Evolutionary conservation across 1,140 invertebrate genomes (phyloP), one percentile per base, ranked within the genome.

Genomic region (Augochlora pura): DNA sequence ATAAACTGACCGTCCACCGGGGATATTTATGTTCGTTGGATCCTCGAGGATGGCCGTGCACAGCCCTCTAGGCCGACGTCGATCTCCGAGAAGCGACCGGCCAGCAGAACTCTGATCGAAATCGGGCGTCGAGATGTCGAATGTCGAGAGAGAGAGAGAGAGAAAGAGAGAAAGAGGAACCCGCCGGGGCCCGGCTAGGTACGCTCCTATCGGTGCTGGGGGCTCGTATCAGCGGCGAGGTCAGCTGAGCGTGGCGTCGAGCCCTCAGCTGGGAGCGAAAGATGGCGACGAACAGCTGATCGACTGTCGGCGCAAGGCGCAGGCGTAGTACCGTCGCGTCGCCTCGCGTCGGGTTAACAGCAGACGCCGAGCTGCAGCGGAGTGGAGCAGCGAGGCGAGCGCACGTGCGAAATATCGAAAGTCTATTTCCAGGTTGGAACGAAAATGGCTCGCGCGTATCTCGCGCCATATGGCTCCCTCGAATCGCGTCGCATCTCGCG

Each of bases 261-360:
- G 81, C 82, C 87, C 90, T 85, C 90, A 91, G 90, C 90, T 91
- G 90, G 86, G 84, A 72, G 76, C 74, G 70, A 72, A 90, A 91
- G 88, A 91, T 92, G 90, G 89, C 90, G 89, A 68, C 70, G 83
- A 92, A 91, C 91, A 92, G 91, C 91, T 92, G 91, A 92, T 92
- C 87, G 87, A 23, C 39, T 46, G 42, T 65, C 46, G 46, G 59
- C 23, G n/a, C 73, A 69, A 76, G 78, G 32, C 32, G 32, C 32
- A 32, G 4, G 32, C 32, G 32, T 32, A 4, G 32, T 32, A 1
- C 1, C 32, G 32, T 32, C 73, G 78, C 46, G 25, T 0, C 39
- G 23, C 7, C 32, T 32, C 32, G 32, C 38, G 46, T 3, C 25
- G 21, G 14, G 2, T 32, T 64, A 72, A 60, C 76, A 78, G 76